These are phyloP conservation scores for Biston stratarius DNA, from an alignment of 2,888 invertebrate species.

Conservation along the genomic window DNA sequence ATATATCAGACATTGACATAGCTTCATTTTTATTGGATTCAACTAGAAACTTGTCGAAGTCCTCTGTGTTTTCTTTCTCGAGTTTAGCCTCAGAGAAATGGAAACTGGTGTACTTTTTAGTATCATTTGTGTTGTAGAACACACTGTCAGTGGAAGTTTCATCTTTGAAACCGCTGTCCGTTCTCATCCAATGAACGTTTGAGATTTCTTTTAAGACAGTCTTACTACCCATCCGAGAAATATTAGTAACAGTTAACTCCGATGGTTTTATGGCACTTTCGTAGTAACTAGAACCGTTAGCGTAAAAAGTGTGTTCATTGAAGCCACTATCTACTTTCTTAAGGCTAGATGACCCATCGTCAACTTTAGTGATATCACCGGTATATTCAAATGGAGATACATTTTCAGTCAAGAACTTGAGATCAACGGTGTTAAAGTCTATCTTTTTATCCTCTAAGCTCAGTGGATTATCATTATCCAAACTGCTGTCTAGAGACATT, in stretches of 20 bases:
- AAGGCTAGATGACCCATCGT: constrained; percentile 67
- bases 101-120: constrained; percentile 59
- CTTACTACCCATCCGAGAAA: constrained; percentile 60
- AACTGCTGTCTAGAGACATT: constrained; percentile 79
- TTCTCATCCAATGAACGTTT: constrained; percentile 80
- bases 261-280: constrained; percentile 84
- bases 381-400: constrained; percentile 66
- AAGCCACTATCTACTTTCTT: constrained; percentile 80
- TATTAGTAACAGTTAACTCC: constrained; percentile 75
- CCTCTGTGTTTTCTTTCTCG: constrained; percentile 73
- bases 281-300: constrained; percentile 79
- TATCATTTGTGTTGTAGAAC: constrained; percentile 65
- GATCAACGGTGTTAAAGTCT: constrained; percentile 80
- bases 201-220: constrained; percentile 76
- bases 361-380: constrained; percentile 56
- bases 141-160: constrained; percentile 75
- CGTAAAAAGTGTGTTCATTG: constrained; percentile 77
- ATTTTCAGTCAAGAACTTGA: constrained; percentile 80
- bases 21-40: constrained; percentile 68
- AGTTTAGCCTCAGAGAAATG: constrained; percentile 66
- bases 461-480: constrained; percentile 72
- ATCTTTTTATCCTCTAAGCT: constrained; percentile 76
- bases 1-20: constrained; percentile 80
- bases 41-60: constrained; percentile 66
- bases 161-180: constrained; percentile 82